A percentile compares a stretch with the other conserved stretches of the same genome.
phyloP scores from a whole-genome alignment of 1,140 invertebrate genomes.

The Hydropsyche tenuis region DNA sequence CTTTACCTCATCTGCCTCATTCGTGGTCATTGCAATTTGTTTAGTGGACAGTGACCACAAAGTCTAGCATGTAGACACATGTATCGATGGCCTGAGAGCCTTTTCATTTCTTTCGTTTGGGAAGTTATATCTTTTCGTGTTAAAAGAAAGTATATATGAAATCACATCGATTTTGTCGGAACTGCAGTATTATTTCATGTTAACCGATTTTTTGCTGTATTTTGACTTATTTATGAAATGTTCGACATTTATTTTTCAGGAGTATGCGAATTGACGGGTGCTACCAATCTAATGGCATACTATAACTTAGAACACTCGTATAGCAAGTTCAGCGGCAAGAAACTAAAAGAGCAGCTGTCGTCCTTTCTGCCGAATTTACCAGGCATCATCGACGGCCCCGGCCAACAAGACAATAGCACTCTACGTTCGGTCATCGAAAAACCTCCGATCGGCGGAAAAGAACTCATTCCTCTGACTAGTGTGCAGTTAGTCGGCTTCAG shows the following conservation, averaged over 20 bases:
- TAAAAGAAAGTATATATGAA: too few relatives aligned
- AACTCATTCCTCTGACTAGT: slow-evolving; percentile 85
- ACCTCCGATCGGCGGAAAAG: slow-evolving; percentile 95
- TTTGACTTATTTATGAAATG: too few relatives aligned
- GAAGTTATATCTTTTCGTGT: too few relatives aligned
- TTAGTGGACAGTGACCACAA: too few relatives aligned
- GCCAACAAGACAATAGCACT: slow-evolving; percentile 82
- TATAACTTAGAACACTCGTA: slow-evolving; percentile 97
- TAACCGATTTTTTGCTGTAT: too few relatives aligned
- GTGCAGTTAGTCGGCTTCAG: slow-evolving; percentile 92
- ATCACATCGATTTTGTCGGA: too few relatives aligned
- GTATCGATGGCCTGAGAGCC: too few relatives aligned
- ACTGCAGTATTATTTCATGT: too few relatives aligned
- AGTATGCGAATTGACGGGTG: slow-evolving; percentile 92
- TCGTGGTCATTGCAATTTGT: too few relatives aligned
- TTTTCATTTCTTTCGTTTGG: too few relatives aligned
- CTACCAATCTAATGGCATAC: slow-evolving; percentile 95
- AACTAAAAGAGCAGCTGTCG: slow-evolving; percentile 92
- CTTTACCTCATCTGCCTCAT: too few relatives aligned
- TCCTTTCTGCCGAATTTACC: slow-evolving; percentile 94
- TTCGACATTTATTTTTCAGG: slow-evolving; percentile 63
- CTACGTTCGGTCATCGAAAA: slow-evolving; percentile 95
- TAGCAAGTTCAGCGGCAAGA: slow-evolving; percentile 98
- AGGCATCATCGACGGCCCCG: slow-evolving; percentile 91
- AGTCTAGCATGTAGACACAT: too few relatives aligned